Percentiles rank a stretch among this genome's conserved stretches.
Evolutionary conservation across 2,113 vertebrate species (phyloP).

Genomic region (Uria aalge): DNA sequence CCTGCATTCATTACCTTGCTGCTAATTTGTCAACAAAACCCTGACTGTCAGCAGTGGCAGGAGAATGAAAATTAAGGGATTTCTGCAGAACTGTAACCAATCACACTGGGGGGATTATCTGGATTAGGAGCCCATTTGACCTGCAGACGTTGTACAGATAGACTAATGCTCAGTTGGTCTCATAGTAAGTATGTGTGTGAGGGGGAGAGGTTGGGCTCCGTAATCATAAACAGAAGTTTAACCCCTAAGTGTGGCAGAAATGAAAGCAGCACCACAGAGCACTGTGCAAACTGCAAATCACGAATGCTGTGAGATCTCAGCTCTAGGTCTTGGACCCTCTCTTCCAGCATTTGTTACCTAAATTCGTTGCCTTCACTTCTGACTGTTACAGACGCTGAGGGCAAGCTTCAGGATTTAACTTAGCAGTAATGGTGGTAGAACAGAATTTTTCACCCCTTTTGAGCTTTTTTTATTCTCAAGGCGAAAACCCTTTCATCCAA

Average conservation of each 20-base stretch:
- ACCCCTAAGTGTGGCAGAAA: background rate
- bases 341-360: background rate
- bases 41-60: slow-evolving; percentile 1
- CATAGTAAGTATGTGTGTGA: background rate
- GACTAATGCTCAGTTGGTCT: slow-evolving; percentile 16
- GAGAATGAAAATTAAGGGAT: slow-evolving; percentile 47
- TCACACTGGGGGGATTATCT: slow-evolving; percentile 51
- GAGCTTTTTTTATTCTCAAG: background rate
- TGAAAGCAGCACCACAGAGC: background rate
- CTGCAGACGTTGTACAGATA: slow-evolving; percentile 13
- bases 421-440: background rate
- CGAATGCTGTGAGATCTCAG: background rate
- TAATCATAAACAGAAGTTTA: slow-evolving; percentile 25
- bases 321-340: fast-evolving
- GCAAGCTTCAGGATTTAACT: background rate
- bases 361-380: background rate
- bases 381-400: background rate
- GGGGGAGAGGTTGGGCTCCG: background rate
- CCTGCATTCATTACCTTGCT: background rate
- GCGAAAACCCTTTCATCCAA: background rate
- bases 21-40: slow-evolving; percentile 41
- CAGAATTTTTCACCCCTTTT: background rate
- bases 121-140: slow-evolving; percentile 58
- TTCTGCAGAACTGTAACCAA: slow-evolving; percentile 38
- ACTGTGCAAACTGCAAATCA: background rate